Evolutionary conservation across 2,888 invertebrate species (phyloP).

Genomic region (Chrysotoxum bicinctum): DNA sequence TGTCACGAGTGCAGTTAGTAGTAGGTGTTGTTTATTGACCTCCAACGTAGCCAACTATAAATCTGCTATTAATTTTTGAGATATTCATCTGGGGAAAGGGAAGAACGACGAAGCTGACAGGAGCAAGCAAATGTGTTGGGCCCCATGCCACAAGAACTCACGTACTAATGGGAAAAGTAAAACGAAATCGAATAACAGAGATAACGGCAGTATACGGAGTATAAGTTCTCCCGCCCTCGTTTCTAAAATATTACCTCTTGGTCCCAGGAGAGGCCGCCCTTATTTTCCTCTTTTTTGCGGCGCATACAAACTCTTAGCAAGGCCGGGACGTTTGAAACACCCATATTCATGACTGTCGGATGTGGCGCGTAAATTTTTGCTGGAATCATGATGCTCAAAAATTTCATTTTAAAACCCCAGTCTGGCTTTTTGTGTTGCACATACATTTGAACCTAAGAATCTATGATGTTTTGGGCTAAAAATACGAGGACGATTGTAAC

Average conservation of each 20-base stretch:
- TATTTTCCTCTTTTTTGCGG: conserved; percentile 22
- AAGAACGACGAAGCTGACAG: not conserved
- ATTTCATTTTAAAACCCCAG: conserved; percentile 67
- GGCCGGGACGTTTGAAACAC: conserved; percentile 17
- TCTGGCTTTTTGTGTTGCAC: conserved; percentile 8
- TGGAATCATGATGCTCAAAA: conserved; percentile 69
- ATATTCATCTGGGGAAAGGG: conserved; percentile 46
- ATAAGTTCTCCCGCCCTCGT: conserved; percentile 48
- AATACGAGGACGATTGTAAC: not conserved
- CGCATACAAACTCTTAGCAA: not conserved
- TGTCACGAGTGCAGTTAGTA: conserved; percentile 62
- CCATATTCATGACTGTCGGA: conserved; percentile 50
- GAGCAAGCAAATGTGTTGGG: not conserved
- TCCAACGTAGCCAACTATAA: conserved; percentile 72
- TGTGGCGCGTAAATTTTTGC: conserved; percentile 63
- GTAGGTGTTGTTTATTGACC: conserved; percentile 70
- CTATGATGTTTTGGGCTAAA: conserved; percentile 4
- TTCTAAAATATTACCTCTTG: conserved; percentile 68
- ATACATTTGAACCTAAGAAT: too few relatives aligned
- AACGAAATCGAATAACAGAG: conserved; percentile 72
- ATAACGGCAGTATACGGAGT: conserved; percentile 45
- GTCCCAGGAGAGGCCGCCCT: conserved; percentile 67
- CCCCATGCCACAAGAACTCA: conserved; percentile 28
- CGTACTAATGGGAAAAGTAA: conserved; percentile 69
- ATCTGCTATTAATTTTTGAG: conserved; percentile 70